Evolutionary conservation across 2,797 vertebrate species (phyloP), one percentile per base, ranked within the genome.

Genomic region (Bradypus variegatus): DNA sequence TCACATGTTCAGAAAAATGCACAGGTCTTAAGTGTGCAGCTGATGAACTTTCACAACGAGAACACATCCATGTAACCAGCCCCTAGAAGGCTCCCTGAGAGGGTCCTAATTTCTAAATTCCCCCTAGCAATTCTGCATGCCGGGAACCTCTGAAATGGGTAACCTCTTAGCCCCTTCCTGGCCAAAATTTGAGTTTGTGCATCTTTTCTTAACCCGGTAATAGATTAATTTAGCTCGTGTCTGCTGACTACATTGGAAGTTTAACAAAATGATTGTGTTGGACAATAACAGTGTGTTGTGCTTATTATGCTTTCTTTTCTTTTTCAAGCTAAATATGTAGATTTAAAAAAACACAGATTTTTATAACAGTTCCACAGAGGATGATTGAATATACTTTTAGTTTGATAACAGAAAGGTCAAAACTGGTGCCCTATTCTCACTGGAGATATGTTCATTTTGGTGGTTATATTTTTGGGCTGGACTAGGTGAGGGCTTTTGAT

Each of bases 71-170:
- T 58, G 55, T 62, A 58, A 86, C 27, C 5, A 19, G 72, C 38
- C 4, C 3, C 23, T 65, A 16, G 16, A 41, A 75, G 75, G 15
- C 23, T 33, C 38, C 7, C 23, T 69, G 69, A 60, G 70, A 77
- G 12, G n/a, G n/a, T 89, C 75, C 79, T 91, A 55, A 55, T 80
- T 67, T 95, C 85, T 70, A 25, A 90, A 76, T 14, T 29, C 76
- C 23, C 6, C 12, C 6, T n/a, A 48, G 25, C 55, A 82, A 62
- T 60, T 90, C 70, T 92, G 38, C 48, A 62, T 85, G 33, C 48
- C 50, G 81, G 50, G 76, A 93, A 8, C 36, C n/a, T 89, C 80
- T 94, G 79, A 93, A n/a, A 23, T 64, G 41, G 36, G 16, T 38
- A 64, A 86, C 12, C 36, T 85, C 64, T 38, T 16, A 60, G 55